These are phyloP conservation scores for Sipha flava DNA, from an alignment of 1,140 invertebrate species.

Conservation along the genomic window DNA sequence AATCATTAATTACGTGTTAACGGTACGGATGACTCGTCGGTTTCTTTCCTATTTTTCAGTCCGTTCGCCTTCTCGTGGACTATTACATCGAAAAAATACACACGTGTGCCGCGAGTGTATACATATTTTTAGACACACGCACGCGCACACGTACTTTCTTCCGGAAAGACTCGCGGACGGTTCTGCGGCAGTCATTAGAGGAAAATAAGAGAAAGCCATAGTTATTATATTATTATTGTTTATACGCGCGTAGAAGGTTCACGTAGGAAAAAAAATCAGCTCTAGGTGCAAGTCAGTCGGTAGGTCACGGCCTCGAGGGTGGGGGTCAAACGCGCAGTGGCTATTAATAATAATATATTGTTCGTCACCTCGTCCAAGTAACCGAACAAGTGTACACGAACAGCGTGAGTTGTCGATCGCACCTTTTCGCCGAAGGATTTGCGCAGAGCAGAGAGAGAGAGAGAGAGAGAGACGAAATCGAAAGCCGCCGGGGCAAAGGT, in stretches of 20 bases:
- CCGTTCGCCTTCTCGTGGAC: neutral
- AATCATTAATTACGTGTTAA: neutral
- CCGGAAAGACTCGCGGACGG: slow-evolving; percentile 8
- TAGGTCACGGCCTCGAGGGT: neutral
- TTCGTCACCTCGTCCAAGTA: neutral
- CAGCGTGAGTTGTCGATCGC: neutral
- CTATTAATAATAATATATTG: neutral
- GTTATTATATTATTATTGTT: neutral
- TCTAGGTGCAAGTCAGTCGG: neutral
- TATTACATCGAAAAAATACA: neutral
- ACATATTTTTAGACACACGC: neutral
- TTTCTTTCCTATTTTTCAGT: neutral
- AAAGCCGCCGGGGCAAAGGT: slow-evolving; percentile 12
- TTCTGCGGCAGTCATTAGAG: slow-evolving; percentile 19
- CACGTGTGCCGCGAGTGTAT: neutral
- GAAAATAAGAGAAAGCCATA: slow-evolving; percentile 2
- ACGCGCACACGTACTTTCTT: neutral
- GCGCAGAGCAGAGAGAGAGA: neutral
- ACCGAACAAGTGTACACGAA: neutral
- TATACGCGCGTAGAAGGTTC: no score
- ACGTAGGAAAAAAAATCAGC: no score
- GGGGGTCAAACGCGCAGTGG: slow-evolving; percentile 17
- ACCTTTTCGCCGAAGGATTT: neutral
- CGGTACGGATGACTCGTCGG: neutral
- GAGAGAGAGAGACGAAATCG: neutral